Evolutionary conservation across 2,888 invertebrate species (phyloP).

Genomic region (Apoda limacodes): DNA sequence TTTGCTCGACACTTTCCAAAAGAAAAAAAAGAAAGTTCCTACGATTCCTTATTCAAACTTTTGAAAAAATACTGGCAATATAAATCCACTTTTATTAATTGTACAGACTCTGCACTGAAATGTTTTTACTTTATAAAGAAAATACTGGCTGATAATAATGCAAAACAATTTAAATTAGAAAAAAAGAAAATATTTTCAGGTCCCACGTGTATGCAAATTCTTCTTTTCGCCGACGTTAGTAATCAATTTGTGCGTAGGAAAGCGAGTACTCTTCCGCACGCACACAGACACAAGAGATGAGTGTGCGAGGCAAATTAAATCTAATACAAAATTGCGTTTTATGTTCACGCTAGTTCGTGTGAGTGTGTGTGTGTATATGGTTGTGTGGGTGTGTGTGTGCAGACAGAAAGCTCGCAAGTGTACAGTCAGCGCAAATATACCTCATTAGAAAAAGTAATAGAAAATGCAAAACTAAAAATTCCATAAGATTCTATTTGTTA

Average conservation of each 20-base stretch:
- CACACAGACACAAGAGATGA: slow-evolving; percentile 30
- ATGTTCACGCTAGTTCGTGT: slow-evolving; percentile 59
- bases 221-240: slow-evolving; percentile 61
- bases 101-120: too few species aligned
- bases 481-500: slow-evolving; percentile 7
- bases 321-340: slow-evolving; percentile 71
- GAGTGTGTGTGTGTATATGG: slow-evolving; percentile 61
- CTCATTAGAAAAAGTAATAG: slow-evolving; percentile 32
- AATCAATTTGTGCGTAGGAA: slow-evolving; percentile 68
- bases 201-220: slow-evolving; percentile 60
- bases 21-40: too few species aligned
- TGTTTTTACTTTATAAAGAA: too few species aligned
- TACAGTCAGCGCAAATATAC: slow-evolving; percentile 41
- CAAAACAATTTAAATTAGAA: slow-evolving; percentile 29
- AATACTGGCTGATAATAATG: too few species aligned
- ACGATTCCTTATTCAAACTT: too few species aligned
- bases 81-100: too few species aligned
- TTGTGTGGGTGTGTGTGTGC: slow-evolving; percentile 53
- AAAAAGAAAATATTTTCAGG: too few species aligned
- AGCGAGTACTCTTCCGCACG: slow-evolving; percentile 42
- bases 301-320: slow-evolving; percentile 61
- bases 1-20: too few species aligned
- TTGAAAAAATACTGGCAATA: too few species aligned
- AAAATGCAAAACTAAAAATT: slow-evolving; percentile 3
- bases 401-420: slow-evolving; percentile 55